Evolutionary conservation across 53 echinoderm and acorn worm genomes (phyloP), one percentile per base, ranked within the genome.

Genomic region (Henricia sp.): DNA sequence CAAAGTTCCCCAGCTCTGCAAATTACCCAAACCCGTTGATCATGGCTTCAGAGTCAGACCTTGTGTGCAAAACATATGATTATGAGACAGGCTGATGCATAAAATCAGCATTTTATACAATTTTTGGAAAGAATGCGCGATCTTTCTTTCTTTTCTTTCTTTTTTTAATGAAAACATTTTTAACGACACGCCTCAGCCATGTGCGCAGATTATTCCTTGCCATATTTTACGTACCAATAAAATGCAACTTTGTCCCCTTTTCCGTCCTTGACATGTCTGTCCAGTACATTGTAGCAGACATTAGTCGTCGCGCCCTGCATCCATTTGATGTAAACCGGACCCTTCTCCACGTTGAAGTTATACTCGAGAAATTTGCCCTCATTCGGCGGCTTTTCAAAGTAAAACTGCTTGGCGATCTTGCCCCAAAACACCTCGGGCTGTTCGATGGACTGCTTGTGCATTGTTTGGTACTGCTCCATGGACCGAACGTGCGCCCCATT

Each of bases 211-310:
- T n/a, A n/a, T n/a, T n/a, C n/a, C n/a, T n/a, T n/a, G n/a, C 37
- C 1, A 36, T 27, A 44, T 17, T 9, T 4, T 80, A 74, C 97
- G 77, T 86, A 97, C 97, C 97, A 97, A 74, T 88, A 92, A 56
- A 97, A 97, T 23, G 90, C 92, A 86, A 97, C 84, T n/a, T 90
- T 92, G 77, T 97, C 90, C 2, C 94, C 94, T 23, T 89, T 83
- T 43, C 97, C 97, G 12, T 84, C 92, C 71, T 92, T 86, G 14
- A 97, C 92, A 65, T 94, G 87, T 35, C 97, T 89, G 65, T 97
- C 97, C 52, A 97, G 73, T 27, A 97, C 97, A 85, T 97, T 97
- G 71, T 97, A 97, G 82, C 97, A 97, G 38, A 97, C 91, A 76
- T 97, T 97, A 1, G 97, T 97, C 10, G 82, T 92, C 2, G 94